A percentile compares a stretch with the other conserved stretches of the same genome.
These are phyloP conservation scores for Ptiloglossa arizonensis DNA, from an alignment of 1,140 invertebrate species.

Conservation along the genomic window DNA sequence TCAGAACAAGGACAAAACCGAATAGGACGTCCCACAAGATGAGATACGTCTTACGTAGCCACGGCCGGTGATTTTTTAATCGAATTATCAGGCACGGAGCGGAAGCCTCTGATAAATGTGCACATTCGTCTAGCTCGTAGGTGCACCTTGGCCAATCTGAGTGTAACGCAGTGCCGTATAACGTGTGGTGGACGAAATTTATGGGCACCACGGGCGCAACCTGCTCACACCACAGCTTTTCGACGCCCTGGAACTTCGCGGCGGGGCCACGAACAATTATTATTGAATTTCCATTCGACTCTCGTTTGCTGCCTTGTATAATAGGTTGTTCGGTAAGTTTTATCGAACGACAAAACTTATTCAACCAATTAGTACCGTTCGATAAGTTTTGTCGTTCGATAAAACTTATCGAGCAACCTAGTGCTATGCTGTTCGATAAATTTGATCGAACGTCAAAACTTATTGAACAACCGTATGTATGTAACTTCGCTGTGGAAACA, in stretches of 20 bases:
- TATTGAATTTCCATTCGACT: constrained; percentile 75
- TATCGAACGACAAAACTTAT: no score
- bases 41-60: constrained; percentile 27
- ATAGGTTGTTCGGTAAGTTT: no score
- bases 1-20: background rate
- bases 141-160: constrained; percentile 57
- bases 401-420: no score
- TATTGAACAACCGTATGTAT: no score
- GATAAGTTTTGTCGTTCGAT: no score
- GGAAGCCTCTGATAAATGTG: constrained; percentile 56
- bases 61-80: constrained; percentile 58
- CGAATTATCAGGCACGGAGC: constrained; percentile 56
- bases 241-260: constrained; percentile 40
- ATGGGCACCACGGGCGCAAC: constrained; percentile 60
- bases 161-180: constrained; percentile 41
- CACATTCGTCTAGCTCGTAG: constrained; percentile 56
- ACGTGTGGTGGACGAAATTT: constrained; percentile 61
- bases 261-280: constrained; percentile 65
- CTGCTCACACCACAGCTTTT: constrained; percentile 48
- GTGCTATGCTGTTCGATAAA: no score
- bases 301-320: constrained; percentile 62
- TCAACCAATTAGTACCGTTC: no score
- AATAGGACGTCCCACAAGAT: background rate
- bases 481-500: constrained; percentile 3
- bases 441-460: no score